Base-by-base conservation (phyloP, 2,888 invertebrate species). In the Macaria notata region DNA sequence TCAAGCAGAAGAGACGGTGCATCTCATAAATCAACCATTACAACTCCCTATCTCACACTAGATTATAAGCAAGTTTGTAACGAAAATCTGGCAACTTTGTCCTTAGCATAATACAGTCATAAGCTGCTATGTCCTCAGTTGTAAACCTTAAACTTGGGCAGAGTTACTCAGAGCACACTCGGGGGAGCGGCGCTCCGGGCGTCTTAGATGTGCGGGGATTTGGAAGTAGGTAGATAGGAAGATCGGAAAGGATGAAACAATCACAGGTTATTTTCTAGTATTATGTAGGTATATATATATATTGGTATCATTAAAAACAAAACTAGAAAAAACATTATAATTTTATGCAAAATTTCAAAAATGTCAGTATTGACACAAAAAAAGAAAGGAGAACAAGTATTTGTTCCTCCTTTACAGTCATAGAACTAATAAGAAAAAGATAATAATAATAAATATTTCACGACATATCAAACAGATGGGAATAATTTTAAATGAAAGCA, bases 111-210 rank as follows among this genome's bases (percentile, higher is more conserved):
- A 63, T 63, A 57, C 49, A 58, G 59, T 59, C 60, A 59, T 65
- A 65, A 65, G 63, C 60, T 60, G 50, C 56, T 46, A 50, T 62
- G 65, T 63, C 59, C 59, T 61, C 59, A 47, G 57, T 48, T 50
- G 56, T 60, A 59, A 54, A 55, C 47, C 51, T 61, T 54, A 63
- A 66, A 64, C 61, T 66, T 62, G 59, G 42, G 61, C 52, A 59
- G 49, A 64, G 62, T 64, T 63, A 47, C 51, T 51, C 46, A 42
- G 60, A 64, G 56, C 48, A 61, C 65, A 50, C 66, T 59, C 64
- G 29, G 31, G 66, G 52, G 63, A 65, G 53, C 47, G 36, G 46
- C n/a, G 59, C 63, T 58, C 31, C 45, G 47, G 60, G 63, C 51
- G 56, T 55, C 54, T 47, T 39, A 41, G 8, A 8, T 5, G 9